These are phyloP conservation scores for Vespertilio murinus DNA, from an alignment of 2,797 vertebrate genomes.

Conservation along the genomic window DNA sequence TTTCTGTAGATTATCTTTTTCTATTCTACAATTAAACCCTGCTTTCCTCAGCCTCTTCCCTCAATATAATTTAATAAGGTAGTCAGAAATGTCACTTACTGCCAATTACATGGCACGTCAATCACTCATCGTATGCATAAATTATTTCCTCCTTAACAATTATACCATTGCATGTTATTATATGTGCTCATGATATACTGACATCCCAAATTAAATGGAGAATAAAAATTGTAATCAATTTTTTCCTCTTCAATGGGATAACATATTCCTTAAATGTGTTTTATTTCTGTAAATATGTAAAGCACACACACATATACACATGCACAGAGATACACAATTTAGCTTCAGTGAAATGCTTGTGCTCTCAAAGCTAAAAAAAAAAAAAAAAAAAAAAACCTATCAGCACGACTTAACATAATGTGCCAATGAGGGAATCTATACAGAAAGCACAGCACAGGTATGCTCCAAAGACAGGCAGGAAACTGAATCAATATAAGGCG, in stretches of 20 bases:
- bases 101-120: background rate
- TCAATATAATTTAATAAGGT: background rate
- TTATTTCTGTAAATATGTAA: background rate
- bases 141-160: background rate
- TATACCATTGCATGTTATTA: background rate
- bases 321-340: background rate
- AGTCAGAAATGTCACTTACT: background rate
- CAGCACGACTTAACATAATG: background rate
- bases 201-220: background rate
- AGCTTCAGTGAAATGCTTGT: slow-evolving; percentile 26
- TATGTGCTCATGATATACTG: background rate
- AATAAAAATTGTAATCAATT: background rate
- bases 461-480: background rate
- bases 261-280: background rate
- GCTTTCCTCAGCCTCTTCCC: background rate
- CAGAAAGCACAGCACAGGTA: slow-evolving; percentile 29
- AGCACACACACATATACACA: too few relatives aligned
- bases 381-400: slow-evolving; percentile 69
- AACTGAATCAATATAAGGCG: background rate
- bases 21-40: background rate
- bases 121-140: background rate
- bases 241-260: background rate
- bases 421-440: background rate
- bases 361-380: slow-evolving; percentile 73
- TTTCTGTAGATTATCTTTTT: background rate